Percentiles rank a stretch among this genome's conserved stretches.
Evolutionary conservation across 2,888 invertebrate species (phyloP).

Genomic region (Podabrus alpinus): DNA sequence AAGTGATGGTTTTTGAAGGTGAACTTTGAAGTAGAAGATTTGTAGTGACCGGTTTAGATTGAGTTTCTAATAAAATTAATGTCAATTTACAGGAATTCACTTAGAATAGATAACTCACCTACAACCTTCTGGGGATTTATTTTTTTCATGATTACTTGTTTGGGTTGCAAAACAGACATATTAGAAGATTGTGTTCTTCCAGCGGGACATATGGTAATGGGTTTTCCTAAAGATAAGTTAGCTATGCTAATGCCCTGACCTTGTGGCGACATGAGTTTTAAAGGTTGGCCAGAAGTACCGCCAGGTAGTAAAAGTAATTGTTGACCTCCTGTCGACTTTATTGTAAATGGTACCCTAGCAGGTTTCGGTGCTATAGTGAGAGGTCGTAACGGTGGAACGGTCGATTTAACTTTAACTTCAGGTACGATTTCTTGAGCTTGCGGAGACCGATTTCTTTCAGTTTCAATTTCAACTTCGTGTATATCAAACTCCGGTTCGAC

Average conservation of each 20-base stretch:
- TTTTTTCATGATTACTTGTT: constrained; percentile 53
- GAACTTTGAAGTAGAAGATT: constrained; percentile 29
- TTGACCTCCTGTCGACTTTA: constrained; percentile 52
- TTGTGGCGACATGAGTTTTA: constrained; percentile 52
- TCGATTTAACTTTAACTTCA: constrained; percentile 40
- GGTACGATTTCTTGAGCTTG: constrained; percentile 48
- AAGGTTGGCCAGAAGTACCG: constrained; percentile 47
- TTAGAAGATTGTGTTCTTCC: constrained; percentile 42
- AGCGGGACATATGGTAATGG: constrained; percentile 48
- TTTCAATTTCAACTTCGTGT: constrained; percentile 50
- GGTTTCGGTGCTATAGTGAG: constrained; percentile 62
- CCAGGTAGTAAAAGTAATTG: constrained; percentile 55
- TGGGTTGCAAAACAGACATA: constrained; percentile 44
- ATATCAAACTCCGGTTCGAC: constrained; percentile 46
- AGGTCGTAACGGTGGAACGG: constrained; percentile 50
- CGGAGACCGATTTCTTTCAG: constrained; percentile 42
- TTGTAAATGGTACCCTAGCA: constrained; percentile 47
- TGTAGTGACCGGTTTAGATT: constrained; percentile 42
- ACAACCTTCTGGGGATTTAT: constrained; percentile 33
- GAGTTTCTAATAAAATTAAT: constrained; percentile 6
- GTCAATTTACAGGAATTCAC: neutral
- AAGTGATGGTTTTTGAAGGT: constrained; percentile 65
- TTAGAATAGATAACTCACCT: constrained; percentile 8
- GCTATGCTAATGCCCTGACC: constrained; percentile 51
- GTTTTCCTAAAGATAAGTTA: constrained; percentile 48